Evolutionary conservation across 2,888 invertebrate genomes (phyloP), one percentile per base, ranked within the genome.

Genomic region (Nemotelus pantherinus): DNA sequence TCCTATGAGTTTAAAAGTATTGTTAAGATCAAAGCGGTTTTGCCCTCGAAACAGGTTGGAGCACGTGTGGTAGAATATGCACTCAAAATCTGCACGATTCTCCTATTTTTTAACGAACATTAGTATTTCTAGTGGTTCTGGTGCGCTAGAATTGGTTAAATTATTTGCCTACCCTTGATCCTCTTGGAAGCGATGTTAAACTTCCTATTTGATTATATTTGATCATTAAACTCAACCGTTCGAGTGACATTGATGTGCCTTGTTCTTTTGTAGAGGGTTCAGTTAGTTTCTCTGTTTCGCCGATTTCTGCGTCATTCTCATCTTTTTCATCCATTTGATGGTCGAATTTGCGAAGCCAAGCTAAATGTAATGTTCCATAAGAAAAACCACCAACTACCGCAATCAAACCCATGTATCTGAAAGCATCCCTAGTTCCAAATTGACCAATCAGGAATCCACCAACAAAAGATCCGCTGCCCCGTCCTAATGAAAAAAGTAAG

Each of bases 391-490:
- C 92, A 1, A 91, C 88, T 77, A 93, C 92, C 0, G 94, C 93
- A 64, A 92, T 88, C 0, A 93, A 87, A 0, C 94, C 94, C 93
- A 95, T 94, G 80, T 93, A 90, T 25, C 93, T 89, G 85, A 95
- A 95, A 0, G 94, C 92, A 83, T 93, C 91, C 77, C 94, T 88
- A 4, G 94, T 94, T 0, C 94, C 94, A 63, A 93, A 89, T 74
- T 92, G 91, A 0, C 92, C 92, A 80, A 95, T 94, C 9, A 95
- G 88, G 25, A 93, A 89, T 63, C 95, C 95, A 41, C 95, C 95
- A 5, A 92, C 90, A 80, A 95, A 94, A 82, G 94, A 94, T 41
- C 95, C 95, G 83, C 93, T 94, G 50, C 95, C 95, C 81, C 94
- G 89, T 3, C 95, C 94, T 87, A 77, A 1, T 75, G n/a, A n/a